Evolutionary conservation across 2,113 vertebrate species (phyloP).

Genomic region (Actenoides lindsayi): DNA sequence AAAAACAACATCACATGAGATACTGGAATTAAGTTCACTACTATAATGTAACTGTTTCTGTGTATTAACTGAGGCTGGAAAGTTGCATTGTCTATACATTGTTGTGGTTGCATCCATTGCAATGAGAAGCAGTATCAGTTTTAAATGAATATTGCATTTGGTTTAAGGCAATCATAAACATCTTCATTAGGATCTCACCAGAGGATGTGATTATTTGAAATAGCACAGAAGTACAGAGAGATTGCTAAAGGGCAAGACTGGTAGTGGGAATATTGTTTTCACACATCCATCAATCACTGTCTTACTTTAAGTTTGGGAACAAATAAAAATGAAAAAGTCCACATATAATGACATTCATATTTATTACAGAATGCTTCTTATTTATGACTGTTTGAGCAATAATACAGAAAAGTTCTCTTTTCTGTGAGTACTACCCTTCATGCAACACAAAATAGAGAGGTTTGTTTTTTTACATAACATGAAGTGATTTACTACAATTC

Average conservation of each 20-base stretch:
- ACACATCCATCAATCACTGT: conserved; percentile 1
- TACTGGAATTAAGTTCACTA: background rate
- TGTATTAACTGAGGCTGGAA: background rate
- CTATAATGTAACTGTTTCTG: background rate
- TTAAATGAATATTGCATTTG: background rate
- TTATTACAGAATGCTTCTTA: background rate
- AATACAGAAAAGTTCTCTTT: background rate
- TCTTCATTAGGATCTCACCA: background rate
- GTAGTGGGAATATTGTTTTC: conserved; percentile 10
- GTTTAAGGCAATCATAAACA: background rate
- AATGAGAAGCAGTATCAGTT: background rate
- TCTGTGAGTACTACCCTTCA: background rate
- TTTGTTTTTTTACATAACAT: background rate
- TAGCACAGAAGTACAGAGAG: background rate
- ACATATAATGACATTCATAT: background rate
- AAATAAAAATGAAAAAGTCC: conserved; percentile 28
- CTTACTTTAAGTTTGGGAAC: background rate
- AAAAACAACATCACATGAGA: background rate
- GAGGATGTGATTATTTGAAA: background rate
- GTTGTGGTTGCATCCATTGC: background rate
- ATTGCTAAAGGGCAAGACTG: conserved; percentile 20
- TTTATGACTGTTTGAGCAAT: background rate
- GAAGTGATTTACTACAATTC: background rate
- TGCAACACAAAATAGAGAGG: background rate
- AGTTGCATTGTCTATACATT: background rate